A percentile compares a stretch with the other conserved stretches of the same genome.
Conservation (phyloP, 1,140 invertebrate species). For the Ceratina calcarata region DNA sequence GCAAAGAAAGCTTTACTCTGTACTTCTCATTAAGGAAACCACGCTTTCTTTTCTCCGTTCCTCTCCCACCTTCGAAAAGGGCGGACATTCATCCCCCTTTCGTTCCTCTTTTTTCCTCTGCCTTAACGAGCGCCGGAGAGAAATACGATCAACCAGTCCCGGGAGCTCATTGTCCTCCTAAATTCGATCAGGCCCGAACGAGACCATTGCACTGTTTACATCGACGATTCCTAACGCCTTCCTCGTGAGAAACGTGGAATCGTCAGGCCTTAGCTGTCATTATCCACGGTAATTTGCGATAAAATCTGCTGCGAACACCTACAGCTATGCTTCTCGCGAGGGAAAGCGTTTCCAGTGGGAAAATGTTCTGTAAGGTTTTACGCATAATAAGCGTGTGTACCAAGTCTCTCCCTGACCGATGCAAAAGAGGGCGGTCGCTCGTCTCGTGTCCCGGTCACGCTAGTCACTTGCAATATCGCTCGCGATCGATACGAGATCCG, state of each 20-base stretch:
- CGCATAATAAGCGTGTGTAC: not conserved
- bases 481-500: conserved; percentile 53
- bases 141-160: conserved; percentile 11
- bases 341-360: not conserved
- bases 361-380: not conserved
- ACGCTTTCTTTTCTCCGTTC: conserved; percentile 73
- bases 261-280: not conserved
- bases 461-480: conserved; percentile 57
- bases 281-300: not conserved
- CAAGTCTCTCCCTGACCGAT: conserved; percentile 20
- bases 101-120: conserved; percentile 17
- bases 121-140: conserved; percentile 33
- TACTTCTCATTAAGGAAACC: conserved; percentile 81
- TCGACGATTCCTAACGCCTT: not conserved
- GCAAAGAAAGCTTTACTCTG: conserved; percentile 81
- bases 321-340: not conserved
- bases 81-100: conserved; percentile 35
- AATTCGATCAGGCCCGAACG: not conserved
- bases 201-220: not conserved
- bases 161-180: not conserved
- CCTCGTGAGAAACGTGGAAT: not conserved
- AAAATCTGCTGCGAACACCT: not conserved
- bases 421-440: conserved; percentile 34
- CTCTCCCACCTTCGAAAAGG: conserved; percentile 15
- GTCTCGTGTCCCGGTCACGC: conserved; percentile 53